phyloP scores from a whole-genome alignment of 2,113 vertebrate species.

The Empidonax traillii region DNA sequence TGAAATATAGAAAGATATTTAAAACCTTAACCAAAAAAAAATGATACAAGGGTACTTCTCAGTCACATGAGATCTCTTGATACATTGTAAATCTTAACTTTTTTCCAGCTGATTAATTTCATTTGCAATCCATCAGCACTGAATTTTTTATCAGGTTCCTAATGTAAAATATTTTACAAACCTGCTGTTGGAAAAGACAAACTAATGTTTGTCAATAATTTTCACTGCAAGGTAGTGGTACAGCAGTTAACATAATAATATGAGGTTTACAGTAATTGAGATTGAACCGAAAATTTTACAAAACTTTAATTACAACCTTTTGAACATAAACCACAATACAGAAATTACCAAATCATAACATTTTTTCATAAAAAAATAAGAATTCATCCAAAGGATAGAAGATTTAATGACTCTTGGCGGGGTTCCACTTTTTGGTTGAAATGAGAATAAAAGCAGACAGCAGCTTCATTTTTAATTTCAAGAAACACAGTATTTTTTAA shows the following conservation, averaged over 20 bases:
- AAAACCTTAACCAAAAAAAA: conserved; percentile 46
- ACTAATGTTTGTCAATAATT: neutral
- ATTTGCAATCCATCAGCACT: neutral
- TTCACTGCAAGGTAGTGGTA: conserved; percentile 21
- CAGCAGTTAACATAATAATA: conserved; percentile 23
- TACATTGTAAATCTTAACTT: neutral
- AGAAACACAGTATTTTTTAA: conserved; percentile 62
- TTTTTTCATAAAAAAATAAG: conserved; percentile 66
- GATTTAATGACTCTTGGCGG: conserved; percentile 69
- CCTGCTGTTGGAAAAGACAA: neutral
- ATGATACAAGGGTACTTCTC: conserved; percentile 3
- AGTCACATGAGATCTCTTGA: conserved; percentile 23
- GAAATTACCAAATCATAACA: conserved; percentile 64
- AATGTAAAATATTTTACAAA: neutral
- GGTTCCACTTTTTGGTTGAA: conserved; percentile 62
- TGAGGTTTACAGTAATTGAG: conserved; percentile 35
- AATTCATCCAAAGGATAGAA: conserved; percentile 66
- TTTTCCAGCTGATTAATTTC: neutral
- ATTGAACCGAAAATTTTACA: conserved; percentile 39
- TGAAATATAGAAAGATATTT: conserved; percentile 58
- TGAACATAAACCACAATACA: conserved; percentile 51
- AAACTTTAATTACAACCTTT: conserved; percentile 63
- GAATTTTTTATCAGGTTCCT: neutral
- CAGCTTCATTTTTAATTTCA: conserved; percentile 61
- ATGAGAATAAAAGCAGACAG: conserved; percentile 64